A percentile compares a stretch with the other conserved stretches of the same genome.
These are phyloP conservation scores for Drosophila neocordata DNA, from an alignment of 1,140 invertebrate genomes.

Conservation along the genomic window DNA sequence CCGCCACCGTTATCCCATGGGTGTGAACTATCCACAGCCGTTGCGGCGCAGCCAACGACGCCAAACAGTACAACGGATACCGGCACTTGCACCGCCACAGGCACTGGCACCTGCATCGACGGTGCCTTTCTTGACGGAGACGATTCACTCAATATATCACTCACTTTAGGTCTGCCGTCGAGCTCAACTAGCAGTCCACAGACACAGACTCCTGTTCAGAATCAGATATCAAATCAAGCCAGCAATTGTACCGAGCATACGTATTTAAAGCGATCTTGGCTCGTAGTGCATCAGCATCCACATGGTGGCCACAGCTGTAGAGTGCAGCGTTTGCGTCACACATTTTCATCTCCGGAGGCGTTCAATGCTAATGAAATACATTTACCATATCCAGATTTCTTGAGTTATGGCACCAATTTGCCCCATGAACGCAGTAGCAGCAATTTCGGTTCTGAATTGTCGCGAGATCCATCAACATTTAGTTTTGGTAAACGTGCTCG, in stretches of 20 bases:
- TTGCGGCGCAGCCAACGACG: conserved; percentile 48
- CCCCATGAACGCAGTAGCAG: conserved; percentile 74
- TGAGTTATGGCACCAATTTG: conserved; percentile 75
- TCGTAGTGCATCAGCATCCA: conserved; percentile 59
- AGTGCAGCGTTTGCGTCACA: conserved; percentile 73
- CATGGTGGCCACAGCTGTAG: conserved; percentile 44
- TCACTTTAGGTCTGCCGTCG: conserved; percentile 75
- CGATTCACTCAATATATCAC: conserved; percentile 80
- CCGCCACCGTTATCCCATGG: conserved; percentile 69
- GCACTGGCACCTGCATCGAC: conserved; percentile 31
- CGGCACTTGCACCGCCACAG: conserved; percentile 50
- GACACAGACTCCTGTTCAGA: conserved; percentile 25
- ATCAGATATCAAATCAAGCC: conserved; percentile 18
- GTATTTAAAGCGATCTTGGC: conserved; percentile 75
- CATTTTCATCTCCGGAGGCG: conserved; percentile 76
- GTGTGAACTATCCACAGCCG: conserved; percentile 74
- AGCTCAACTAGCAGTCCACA: conserved; percentile 21
- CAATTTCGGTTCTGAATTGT: conserved; percentile 77
- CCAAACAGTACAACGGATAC: conserved; percentile 64
- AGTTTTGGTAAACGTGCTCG: conserved; percentile 62
- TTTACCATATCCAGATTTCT: conserved; percentile 66
- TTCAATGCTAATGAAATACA: conserved; percentile 59
- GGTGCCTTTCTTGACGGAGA: conserved; percentile 56
- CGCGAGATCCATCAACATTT: conserved; percentile 67
- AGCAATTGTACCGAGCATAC: conserved; percentile 79